Percentiles rank a stretch among this genome's conserved stretches.
Evolutionary conservation across 2,113 vertebrate genomes (phyloP).

Genomic region (Chamaetylas fuelleborni): DNA sequence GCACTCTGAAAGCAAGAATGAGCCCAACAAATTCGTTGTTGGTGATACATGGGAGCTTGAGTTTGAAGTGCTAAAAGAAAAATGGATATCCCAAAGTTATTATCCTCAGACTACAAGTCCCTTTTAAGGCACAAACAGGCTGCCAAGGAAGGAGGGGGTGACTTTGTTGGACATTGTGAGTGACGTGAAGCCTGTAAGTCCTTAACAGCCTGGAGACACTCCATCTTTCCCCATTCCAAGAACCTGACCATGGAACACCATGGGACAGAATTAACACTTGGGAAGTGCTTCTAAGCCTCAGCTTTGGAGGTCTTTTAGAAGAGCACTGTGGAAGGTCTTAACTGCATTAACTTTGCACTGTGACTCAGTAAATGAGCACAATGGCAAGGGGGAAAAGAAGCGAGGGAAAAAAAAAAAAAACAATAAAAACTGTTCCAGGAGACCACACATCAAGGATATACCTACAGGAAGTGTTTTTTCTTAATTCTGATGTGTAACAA

Average conservation of each 20-base stretch:
- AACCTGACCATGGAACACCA: neutral
- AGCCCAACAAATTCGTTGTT: neutral
- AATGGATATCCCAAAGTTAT: neutral
- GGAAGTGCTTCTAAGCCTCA: neutral
- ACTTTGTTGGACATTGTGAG: neutral
- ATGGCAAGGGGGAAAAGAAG: fast-evolving
- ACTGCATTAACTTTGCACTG: neutral
- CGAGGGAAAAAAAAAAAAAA: neutral
- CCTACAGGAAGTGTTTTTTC: neutral
- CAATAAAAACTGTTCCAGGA: neutral
- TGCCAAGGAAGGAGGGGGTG: neutral
- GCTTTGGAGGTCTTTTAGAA: neutral
- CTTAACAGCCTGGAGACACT: neutral
- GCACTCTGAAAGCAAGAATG: neutral
- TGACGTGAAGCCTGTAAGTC: neutral
- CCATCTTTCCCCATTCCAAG: neutral
- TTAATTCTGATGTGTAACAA: neutral
- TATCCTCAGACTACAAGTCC: neutral
- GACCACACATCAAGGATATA: neutral
- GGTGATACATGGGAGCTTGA: neutral
- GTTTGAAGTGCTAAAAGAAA: neutral
- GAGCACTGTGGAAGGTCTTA: fast-evolving
- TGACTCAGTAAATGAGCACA: neutral
- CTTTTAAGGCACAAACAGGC: neutral
- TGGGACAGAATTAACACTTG: neutral